A percentile compares a stretch with the other conserved stretches of the same genome.
Evolutionary conservation across 2,113 vertebrate species (phyloP).

Genomic region (Xenopus tropicalis): DNA sequence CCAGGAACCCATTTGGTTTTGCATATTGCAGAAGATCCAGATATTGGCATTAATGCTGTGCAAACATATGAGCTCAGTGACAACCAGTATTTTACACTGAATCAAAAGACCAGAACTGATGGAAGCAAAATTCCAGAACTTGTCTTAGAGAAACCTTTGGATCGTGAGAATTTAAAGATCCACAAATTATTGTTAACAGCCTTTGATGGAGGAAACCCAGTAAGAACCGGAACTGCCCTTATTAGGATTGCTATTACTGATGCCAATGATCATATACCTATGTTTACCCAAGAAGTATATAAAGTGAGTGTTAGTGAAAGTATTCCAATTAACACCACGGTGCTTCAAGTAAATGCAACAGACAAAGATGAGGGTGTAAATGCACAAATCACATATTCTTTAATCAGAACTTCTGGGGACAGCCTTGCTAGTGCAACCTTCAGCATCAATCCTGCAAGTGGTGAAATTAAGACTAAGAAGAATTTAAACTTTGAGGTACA

Average conservation of each 20-base stretch:
- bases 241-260: conserved; percentile 34
- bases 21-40: conserved; percentile 54
- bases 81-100: conserved; percentile 57
- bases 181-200: conserved; percentile 65
- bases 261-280: conserved; percentile 43
- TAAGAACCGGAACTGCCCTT: conserved; percentile 49
- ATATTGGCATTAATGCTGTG: conserved; percentile 55
- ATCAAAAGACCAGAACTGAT: accelerated
- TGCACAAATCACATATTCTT: conserved; percentile 49
- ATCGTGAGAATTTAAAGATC: conserved; percentile 48
- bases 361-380: conserved; percentile 52
- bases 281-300: conserved; percentile 26
- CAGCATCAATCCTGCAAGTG: conserved; percentile 48
- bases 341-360: conserved; percentile 37
- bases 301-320: conserved; percentile 49
- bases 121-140: conserved; percentile 44
- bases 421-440: conserved; percentile 36
- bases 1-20: conserved; percentile 50
- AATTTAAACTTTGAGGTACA: conserved; percentile 54
- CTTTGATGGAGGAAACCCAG: conserved; percentile 74
- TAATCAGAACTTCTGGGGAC: conserved; percentile 31
- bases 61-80: conserved; percentile 51
- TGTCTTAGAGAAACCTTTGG: conserved; percentile 50
- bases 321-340: conserved; percentile 40
- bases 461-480: conserved; percentile 47